Base-by-base conservation (phyloP, 2,888 invertebrate species). In the Heliconius ismenius region DNA sequence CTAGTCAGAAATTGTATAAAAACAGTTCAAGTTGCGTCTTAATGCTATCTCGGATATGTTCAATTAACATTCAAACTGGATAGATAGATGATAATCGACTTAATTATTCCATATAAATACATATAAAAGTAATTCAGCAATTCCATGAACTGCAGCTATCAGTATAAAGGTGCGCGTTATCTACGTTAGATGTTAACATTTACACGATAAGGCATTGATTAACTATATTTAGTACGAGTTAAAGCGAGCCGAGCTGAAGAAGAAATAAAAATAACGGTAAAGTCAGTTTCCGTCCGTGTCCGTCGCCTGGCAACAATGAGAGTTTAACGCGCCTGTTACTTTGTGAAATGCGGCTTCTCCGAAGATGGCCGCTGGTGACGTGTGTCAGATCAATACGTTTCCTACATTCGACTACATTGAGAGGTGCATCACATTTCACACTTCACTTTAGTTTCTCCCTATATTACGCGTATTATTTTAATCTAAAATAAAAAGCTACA, bases 281-380 rank as follows among this genome's bases (percentile, higher is more conserved):
- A 70, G 28, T 70, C n/a, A 32, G 70, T 70, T 32, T 70, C 28
- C 70, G 32, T 74, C 70, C 65, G 76, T 43, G 62, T 28, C 64
- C 24, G 69, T 73, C 73, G 75, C 78, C 74, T 26, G 28, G 75
- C 65, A 74, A 76, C 65, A 63, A 76, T 78, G 76, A 54, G 77
- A 73, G 75, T 76, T 79, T 78, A 74, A 78, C 74, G 49, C 76
- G 76, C 77, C 78, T 74, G 78, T 81, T 79, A 81, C 79, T 79
- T 81, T 79, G 76, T 77, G 77, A 75, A 79, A 68, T 76, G 80
- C 79, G 76, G 81, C 77, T 79, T 74, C 79, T 79, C 70, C 60
- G 78, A 82, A 82, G 82, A 82, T 81, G 81, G 81, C 81, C 79
- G 79, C 79, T 74, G 49, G 79, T 80, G 76, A 72, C 79, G 81